Evolutionary conservation across 2,888 invertebrate genomes (phyloP), one percentile per base, ranked within the genome.

Genomic region (Limnephilus lunatus): DNA sequence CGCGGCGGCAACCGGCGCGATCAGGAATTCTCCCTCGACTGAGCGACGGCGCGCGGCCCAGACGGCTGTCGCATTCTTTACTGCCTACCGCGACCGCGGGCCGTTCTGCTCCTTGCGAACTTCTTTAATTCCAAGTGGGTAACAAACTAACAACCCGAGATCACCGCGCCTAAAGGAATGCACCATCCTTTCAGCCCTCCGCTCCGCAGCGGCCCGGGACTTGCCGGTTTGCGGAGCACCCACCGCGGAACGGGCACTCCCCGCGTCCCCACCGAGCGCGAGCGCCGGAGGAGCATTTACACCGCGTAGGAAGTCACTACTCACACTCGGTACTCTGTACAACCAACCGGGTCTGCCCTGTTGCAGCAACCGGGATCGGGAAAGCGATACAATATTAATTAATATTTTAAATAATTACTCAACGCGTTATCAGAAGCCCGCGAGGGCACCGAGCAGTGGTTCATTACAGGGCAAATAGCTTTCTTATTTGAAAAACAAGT

Each of bases 1-100:
- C 44, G 30, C 19, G 39, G 30, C 25, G 81, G 48, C 81, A 89
- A 89, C 89, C 89, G 89, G 81, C 89, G 89, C 81, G 89, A 44
- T 81, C 89, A 89, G 81, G 89, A 89, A 89, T 89, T 89, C 81
- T 31, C 81, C 81, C 30, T 87, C 81, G 81, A 89, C 89, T 89
- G 89, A 81, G 39, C 82, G 15, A 32, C 87, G 87, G 32, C 87
- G 85, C 32, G 85, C n/a, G 32, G 85, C 85, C 85, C 31, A 44
- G 44, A 86, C 85, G 85, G 87, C 87, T 32, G 87, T 68, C 53
- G 68, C 87, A 87, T 87, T 87, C 87, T 87, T 87, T 44, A 44
- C 35, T 86, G 86, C 35, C 86, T 39, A 44, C 32, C 82, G 82
- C 32, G 31, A 31, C 25, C 53, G 19, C 53, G 19, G 25, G 68